These are phyloP conservation scores for Lethocerus indicus DNA, from an alignment of 1,140 invertebrate genomes.

Conservation along the genomic window DNA sequence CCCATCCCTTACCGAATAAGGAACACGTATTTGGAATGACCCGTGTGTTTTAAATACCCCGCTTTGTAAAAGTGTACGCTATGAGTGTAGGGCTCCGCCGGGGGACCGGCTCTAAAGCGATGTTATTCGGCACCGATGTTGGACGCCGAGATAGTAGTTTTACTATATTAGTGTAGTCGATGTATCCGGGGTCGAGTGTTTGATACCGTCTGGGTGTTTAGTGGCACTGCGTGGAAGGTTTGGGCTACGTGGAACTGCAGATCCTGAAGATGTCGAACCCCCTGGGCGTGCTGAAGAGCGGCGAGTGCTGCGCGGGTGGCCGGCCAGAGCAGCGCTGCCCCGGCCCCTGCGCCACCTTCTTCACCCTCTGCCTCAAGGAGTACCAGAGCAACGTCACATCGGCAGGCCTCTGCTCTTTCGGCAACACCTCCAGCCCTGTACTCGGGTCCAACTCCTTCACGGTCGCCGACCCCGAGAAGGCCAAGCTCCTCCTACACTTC, in stretches of 20 bases:
- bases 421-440: constrained; percentile 66
- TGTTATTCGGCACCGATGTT: not conserved
- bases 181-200: not conserved
- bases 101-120: not conserved
- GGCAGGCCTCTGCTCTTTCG: constrained; percentile 73
- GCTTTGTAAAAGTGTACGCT: too few species aligned
- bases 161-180: not conserved
- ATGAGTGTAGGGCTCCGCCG: not conserved
- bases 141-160: not conserved
- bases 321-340: constrained; percentile 21
- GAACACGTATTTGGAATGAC: too few species aligned
- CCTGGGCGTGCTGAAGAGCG: constrained; percentile 59
- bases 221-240: constrained; percentile 46
- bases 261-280: constrained; percentile 77
- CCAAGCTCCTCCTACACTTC: constrained; percentile 54
- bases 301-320: constrained; percentile 53
- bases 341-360: constrained; percentile 37
- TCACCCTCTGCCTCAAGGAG: constrained; percentile 79
- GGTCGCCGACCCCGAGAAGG: constrained; percentile 53
- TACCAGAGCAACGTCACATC: constrained; percentile 72
- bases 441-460: constrained; percentile 78
- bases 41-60: too few species aligned
- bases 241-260: constrained; percentile 81
- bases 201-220: constrained; percentile 16
- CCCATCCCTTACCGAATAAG: too few species aligned